phyloP scores from a whole-genome alignment of 1,140 invertebrate genomes.

The Zelostemma sp. region DNA sequence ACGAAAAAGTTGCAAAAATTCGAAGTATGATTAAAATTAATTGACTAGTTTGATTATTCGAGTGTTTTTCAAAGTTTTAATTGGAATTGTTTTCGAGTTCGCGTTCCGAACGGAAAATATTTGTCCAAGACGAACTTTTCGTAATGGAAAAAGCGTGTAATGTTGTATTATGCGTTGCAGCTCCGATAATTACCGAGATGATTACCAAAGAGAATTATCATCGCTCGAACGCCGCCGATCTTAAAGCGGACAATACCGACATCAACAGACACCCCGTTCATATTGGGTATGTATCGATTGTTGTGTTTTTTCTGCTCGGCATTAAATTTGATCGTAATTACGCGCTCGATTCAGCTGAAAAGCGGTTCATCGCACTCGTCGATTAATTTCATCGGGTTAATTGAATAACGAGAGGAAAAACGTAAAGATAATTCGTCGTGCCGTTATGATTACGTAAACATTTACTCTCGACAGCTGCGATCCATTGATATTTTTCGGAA shows the following conservation, averaged over 20 bases:
- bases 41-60: too few relatives aligned
- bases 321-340: too few relatives aligned
- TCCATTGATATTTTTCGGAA: neutral
- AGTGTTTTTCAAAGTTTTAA: too few relatives aligned
- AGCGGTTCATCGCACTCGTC: constrained; percentile 14
- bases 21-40: too few relatives aligned
- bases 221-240: constrained; percentile 71
- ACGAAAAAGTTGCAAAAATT: too few relatives aligned
- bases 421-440: neutral
- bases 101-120: too few relatives aligned
- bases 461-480: constrained; percentile 3
- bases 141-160: neutral
- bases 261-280: constrained; percentile 86
- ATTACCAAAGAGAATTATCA: constrained; percentile 68
- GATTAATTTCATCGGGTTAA: too few relatives aligned
- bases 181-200: constrained; percentile 67
- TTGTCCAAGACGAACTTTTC: too few relatives aligned
- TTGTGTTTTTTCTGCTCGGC: constrained; percentile 7
- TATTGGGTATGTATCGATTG: constrained; percentile 81
- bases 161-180: constrained; percentile 46
- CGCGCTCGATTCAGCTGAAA: too few relatives aligned
- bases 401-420: constrained; percentile 10
- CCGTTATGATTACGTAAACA: constrained; percentile 13
- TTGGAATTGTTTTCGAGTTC: too few relatives aligned
- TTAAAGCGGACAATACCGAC: constrained; percentile 88